Evolutionary conservation across 2,113 vertebrate species (phyloP), one percentile per base, ranked within the genome.

Genomic region (Myodes glareolus): DNA sequence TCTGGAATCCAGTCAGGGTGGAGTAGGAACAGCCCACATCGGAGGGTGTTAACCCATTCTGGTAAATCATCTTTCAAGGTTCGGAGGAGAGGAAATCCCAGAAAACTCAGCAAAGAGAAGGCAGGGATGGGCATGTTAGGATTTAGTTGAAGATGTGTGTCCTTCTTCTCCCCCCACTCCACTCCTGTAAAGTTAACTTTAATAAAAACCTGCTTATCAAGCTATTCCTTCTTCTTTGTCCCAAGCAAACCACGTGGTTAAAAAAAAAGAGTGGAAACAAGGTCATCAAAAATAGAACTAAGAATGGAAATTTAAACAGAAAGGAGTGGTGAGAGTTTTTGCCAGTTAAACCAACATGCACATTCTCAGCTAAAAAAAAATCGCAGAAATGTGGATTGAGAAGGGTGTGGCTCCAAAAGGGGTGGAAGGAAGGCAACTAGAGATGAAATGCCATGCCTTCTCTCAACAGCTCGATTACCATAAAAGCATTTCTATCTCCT

Each of bases 51-150:
- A 95, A 58, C 97, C 94, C 97, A 92, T 92, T 96, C 96, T 90
- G 91, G 31, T 70, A 89, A 91, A 63, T 61, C 73, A 58, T 58
- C 55, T 58, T 58, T 96, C 97, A 97, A 95, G 36, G 94, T 52
- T 84, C 63, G 93, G 50, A 97, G 58, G 63, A 98, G 81, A 85
- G 96, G 97, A 98, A 98, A 97, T 98, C 96, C 96, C 78, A 94
- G 25, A 84, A 81, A 98, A 88, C 23, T 88, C 65, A 95, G 50
- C 68, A 76, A 68, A 96, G 52, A 25, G 39, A 81, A 77, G 42
- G 1, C 19, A 70, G 4, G 70, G n/a, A 9, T 7, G 27, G 10
- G 8, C 23, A 58, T 63, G 19, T 29, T 93, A 85, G 89, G 70
- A 72, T 81, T 95, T 94, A 70, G 65, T 42, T 11, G 21, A 92